These are phyloP conservation scores for Chalcosyrphus nemorum DNA, from an alignment of 2,888 invertebrate genomes.

Conservation along the genomic window DNA sequence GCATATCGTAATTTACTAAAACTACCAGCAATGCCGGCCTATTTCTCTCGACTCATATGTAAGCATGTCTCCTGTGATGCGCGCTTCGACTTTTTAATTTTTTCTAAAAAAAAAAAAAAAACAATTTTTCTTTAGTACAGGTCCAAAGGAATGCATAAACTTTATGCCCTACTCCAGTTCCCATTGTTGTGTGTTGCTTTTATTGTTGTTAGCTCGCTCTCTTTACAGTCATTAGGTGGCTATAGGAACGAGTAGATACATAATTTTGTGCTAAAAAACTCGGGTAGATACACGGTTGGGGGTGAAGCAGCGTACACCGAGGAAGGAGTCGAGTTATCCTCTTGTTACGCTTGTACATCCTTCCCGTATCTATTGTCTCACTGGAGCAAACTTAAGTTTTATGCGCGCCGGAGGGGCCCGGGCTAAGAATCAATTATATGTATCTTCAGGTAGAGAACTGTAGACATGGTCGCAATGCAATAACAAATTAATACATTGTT, in stretches of 20 bases:
- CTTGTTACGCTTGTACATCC: neutral
- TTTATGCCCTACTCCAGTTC: conserved; percentile 35
- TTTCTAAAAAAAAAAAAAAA: conserved; percentile 31
- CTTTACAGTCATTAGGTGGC: neutral
- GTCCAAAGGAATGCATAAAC: conserved; percentile 22
- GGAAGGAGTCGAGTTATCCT: neutral
- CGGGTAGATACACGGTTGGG: neutral
- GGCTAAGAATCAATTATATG: conserved; percentile 28
- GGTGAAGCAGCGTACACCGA: too few species aligned
- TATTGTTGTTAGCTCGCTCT: conserved; percentile 20
- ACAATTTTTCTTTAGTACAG: conserved; percentile 44
- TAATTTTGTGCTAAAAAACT: neutral
- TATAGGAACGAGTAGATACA: neutral
- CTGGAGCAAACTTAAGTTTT: neutral
- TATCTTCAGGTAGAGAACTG: conserved; percentile 15
- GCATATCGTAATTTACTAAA: conserved; percentile 5
- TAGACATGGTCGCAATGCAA: neutral
- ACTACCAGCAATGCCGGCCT: conserved; percentile 10
- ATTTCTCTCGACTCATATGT: neutral
- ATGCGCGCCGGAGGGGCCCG: neutral
- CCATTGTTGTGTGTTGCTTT: conserved; percentile 24
- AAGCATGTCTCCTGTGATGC: neutral
- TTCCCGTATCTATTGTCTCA: neutral
- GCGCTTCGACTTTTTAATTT: conserved; percentile 1
- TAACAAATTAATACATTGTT: conserved; percentile 33